phyloP scores from a whole-genome alignment of 2,113 vertebrate species.

The Petrocephalus microphthalmus region DNA sequence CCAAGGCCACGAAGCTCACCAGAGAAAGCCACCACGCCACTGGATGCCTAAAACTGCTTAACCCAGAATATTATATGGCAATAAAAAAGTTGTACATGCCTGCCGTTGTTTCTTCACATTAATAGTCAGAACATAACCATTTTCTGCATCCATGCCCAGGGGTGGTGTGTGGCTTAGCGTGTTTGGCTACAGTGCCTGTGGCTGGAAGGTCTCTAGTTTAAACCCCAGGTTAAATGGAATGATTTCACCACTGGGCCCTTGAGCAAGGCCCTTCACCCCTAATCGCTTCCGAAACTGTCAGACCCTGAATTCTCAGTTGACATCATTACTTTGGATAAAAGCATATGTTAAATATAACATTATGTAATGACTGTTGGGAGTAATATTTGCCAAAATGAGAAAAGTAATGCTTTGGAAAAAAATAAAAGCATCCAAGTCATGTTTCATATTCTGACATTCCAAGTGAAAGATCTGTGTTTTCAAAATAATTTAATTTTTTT shows the following conservation, averaged over 20 bases:
- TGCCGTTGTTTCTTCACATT: neutral
- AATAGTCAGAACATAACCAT: neutral
- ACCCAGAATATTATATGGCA: neutral
- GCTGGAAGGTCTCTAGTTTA: neutral
- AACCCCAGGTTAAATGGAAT: neutral
- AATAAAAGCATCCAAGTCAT: neutral
- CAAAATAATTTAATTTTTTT: neutral
- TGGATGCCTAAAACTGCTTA: neutral
- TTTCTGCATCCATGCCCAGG: neutral
- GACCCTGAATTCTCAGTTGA: neutral
- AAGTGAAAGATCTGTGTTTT: neutral
- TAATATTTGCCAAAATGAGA: neutral
- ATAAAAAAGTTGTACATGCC: neutral
- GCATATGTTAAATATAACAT: neutral
- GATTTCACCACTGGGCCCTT: neutral
- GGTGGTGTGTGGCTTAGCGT: neutral
- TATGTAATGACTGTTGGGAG: neutral
- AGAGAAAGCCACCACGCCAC: neutral
- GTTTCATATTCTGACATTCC: neutral
- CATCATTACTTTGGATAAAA: neutral
- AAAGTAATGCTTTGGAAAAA: neutral
- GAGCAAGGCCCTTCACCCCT: neutral
- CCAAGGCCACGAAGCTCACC: neutral
- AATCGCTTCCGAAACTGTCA: neutral
- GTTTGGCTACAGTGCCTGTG: neutral